A percentile compares a stretch with the other conserved stretches of the same genome.
These are phyloP conservation scores for Adelges cooleyi DNA, from an alignment of 1,140 invertebrate genomes.

Conservation along the genomic window DNA sequence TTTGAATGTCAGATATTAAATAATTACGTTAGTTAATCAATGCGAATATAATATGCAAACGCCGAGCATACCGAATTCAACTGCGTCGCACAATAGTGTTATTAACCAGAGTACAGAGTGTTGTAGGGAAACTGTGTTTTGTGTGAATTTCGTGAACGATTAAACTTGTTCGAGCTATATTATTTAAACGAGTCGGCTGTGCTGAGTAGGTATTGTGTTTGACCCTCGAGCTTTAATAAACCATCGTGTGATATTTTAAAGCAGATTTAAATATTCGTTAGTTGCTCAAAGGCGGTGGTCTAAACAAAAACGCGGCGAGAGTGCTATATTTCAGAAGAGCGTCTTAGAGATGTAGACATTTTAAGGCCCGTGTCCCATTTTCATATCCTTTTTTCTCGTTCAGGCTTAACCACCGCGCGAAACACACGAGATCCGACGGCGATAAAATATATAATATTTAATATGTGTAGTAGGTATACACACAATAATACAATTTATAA, in stretches of 20 bases:
- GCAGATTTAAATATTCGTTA: slow-evolving; percentile 16
- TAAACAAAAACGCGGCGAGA: not conserved
- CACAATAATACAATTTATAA: too few relatives aligned
- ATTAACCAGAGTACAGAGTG: too few relatives aligned
- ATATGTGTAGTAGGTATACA: too few relatives aligned
- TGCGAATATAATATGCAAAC: too few relatives aligned
- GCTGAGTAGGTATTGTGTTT: slow-evolving; percentile 7
- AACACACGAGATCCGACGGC: not conserved
- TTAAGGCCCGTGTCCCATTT: not conserved
- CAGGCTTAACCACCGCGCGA: not conserved
- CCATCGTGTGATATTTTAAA: not conserved
- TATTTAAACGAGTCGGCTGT: not conserved
- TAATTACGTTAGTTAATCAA: too few relatives aligned
- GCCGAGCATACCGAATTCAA: too few relatives aligned
- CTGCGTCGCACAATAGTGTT: too few relatives aligned
- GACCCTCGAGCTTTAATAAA: slow-evolving; percentile 13
- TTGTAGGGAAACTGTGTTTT: too few relatives aligned
- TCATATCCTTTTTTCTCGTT: not conserved
- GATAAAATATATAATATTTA: too few relatives aligned
- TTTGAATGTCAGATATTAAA: too few relatives aligned
- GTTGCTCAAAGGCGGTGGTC: not conserved
- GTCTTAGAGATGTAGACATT: slow-evolving; percentile 3
- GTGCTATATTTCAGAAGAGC: slow-evolving; percentile 17
- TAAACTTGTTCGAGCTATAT: too few relatives aligned
- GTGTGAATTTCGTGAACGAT: too few relatives aligned